These are phyloP conservation scores for Tyto alba DNA, from an alignment of 2,113 vertebrate genomes.

Conservation along the genomic window DNA sequence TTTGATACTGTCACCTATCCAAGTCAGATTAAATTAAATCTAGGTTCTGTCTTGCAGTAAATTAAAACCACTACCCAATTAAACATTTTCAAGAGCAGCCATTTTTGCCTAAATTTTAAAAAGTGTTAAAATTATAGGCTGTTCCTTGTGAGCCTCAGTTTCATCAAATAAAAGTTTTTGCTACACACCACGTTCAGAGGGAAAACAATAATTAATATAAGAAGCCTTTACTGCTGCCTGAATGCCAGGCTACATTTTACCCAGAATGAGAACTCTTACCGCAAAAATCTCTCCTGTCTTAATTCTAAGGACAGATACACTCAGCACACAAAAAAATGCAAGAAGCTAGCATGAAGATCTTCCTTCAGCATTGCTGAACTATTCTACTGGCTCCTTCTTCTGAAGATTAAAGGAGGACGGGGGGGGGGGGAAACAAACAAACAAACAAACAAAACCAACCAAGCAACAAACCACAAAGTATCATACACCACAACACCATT, in stretches of 20 bases:
- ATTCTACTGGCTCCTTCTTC: not conserved
- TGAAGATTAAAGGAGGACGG: not conserved
- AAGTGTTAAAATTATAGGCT: not conserved
- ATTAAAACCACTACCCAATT: not conserved
- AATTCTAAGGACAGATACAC: not conserved
- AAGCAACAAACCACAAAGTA: no score
- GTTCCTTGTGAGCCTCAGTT: not conserved
- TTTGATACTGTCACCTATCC: not conserved
- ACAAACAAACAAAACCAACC: no score
- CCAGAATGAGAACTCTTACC: not conserved
- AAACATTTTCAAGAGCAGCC: not conserved
- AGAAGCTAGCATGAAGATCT: not conserved
- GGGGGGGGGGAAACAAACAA: no score
- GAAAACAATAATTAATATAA: fast-evolving
- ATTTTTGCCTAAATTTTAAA: not conserved
- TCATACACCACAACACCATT: not conserved
- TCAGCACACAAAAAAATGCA: not conserved
- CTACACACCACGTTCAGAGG: not conserved
- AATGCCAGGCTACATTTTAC: not conserved
- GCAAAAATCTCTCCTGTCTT: not conserved
- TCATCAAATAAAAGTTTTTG: not conserved
- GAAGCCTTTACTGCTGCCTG: not conserved
- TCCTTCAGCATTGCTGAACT: not conserved
- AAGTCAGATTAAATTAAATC: not conserved
- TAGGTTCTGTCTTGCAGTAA: not conserved